Conservation (phyloP, 2,888 invertebrate genomes). For the Ochlodes sylvanus region DNA sequence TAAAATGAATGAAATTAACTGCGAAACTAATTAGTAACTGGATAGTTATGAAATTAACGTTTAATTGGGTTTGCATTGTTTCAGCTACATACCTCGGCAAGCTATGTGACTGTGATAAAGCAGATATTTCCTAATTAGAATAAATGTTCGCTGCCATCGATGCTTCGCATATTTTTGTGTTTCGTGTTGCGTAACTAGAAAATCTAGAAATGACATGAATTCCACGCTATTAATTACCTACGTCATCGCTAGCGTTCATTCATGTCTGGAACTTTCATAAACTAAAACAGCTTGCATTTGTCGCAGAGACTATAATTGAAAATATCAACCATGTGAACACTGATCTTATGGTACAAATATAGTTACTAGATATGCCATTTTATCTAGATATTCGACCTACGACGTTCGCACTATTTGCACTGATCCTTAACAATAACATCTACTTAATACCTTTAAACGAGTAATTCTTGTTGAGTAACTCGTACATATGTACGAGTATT, state of each 20-base stretch:
- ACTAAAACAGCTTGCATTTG: no score
- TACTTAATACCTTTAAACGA: no score
- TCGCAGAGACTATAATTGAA: no score
- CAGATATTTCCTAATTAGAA: slow-evolving; percentile 33
- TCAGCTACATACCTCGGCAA: slow-evolving; percentile 28
- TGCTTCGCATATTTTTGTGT: neutral
- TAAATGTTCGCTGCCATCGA: slow-evolving; percentile 14
- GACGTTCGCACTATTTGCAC: no score
- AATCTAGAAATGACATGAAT: neutral
- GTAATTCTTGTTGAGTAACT: no score
- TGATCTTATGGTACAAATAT: no score
- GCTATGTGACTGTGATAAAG: slow-evolving; percentile 15
- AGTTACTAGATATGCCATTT: no score
- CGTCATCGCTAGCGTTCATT: neutral
- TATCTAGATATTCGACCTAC: no score
- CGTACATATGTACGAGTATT: no score
- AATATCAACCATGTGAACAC: no score
- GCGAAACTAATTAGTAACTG: slow-evolving; percentile 35
- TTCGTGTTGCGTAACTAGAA: neutral
- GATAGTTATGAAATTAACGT: slow-evolving; percentile 37
- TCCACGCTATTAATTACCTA: neutral
- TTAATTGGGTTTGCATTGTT: slow-evolving; percentile 33
- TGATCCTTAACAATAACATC: no score
- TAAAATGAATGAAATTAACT: slow-evolving; percentile 34
- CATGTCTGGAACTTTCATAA: neutral